Conservation (phyloP, 2,797 vertebrate species). For the Lagocephalus sceleratus region DNA sequence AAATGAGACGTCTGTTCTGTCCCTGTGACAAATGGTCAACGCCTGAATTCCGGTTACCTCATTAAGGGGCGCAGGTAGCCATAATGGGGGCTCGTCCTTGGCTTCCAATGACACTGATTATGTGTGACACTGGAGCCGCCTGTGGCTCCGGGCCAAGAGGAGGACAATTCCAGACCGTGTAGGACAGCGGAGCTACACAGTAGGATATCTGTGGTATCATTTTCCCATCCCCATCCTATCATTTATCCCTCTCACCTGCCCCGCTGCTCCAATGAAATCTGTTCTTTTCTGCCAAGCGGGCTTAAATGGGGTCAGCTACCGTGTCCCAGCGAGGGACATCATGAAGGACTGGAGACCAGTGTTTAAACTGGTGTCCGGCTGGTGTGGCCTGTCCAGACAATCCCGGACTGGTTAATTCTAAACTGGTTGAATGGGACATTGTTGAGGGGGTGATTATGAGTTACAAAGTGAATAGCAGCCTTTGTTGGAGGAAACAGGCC, state of each 20-base stretch:
- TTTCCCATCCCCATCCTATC: constrained; percentile 23
- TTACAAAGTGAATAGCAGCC: constrained; percentile 70
- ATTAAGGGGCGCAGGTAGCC: constrained; percentile 38
- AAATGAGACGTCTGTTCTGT: constrained; percentile 14
- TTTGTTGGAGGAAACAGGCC: constrained; percentile 59
- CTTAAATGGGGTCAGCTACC: constrained; percentile 23
- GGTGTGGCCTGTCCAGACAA: constrained; percentile 35
- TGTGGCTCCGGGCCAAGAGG: constrained; percentile 42
- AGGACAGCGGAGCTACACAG: constrained; percentile 26
- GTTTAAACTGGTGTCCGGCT: constrained; percentile 25
- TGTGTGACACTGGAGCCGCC: constrained; percentile 44
- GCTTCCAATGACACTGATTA: constrained; percentile 51
- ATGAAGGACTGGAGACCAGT: constrained; percentile 24
- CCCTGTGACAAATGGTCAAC: constrained; percentile 44
- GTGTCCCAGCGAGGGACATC: constrained; percentile 36
- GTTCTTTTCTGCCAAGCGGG: constrained; percentile 24
- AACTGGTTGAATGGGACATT: constrained; percentile 59
- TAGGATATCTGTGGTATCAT: constrained; percentile 34
- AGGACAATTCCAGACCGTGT: constrained; percentile 26
- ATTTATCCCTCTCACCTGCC: constrained; percentile 24
- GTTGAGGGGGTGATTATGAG: constrained; percentile 51
- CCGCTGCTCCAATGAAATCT: constrained; percentile 17
- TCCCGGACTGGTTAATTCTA: constrained; percentile 48
- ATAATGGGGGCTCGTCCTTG: constrained; percentile 50
- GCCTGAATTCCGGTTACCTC: constrained; percentile 55